Percentiles rank a stretch among this genome's conserved stretches.
These are phyloP conservation scores for Unio delphinus DNA, from an alignment of 2,888 invertebrate genomes.

Conservation along the genomic window DNA sequence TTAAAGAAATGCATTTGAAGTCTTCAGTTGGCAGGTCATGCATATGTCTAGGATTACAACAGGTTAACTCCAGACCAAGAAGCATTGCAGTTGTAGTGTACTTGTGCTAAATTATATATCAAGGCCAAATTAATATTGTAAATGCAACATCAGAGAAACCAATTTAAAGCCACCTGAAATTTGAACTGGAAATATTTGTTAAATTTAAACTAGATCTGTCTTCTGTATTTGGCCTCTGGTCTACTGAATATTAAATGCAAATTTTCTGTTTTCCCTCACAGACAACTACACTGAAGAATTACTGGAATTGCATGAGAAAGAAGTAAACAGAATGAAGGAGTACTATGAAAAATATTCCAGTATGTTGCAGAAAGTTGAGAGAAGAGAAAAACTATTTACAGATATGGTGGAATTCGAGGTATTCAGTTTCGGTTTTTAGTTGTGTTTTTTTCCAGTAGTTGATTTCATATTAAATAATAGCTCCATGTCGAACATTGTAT, in stretches of 20 bases:
- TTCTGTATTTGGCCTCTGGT: background rate
- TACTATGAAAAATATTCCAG: slow-evolving; percentile 67
- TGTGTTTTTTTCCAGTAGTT: background rate
- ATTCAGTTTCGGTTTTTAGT: slow-evolving; percentile 7
- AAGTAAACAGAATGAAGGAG: slow-evolving; percentile 78
- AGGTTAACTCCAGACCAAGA: no score
- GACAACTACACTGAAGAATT: slow-evolving; percentile 86
- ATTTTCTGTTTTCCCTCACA: slow-evolving; percentile 66
- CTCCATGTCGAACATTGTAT: background rate
- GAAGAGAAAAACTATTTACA: slow-evolving; percentile 80
- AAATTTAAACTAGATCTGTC: background rate
- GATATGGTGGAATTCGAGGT: slow-evolving; percentile 83
- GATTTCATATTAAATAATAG: background rate
- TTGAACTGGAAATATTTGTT: no score
- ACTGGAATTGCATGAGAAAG: slow-evolving; percentile 83
- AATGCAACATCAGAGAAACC: no score
- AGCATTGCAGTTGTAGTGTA: no score
- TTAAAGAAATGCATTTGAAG: no score
- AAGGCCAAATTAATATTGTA: no score
- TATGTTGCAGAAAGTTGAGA: slow-evolving; percentile 74
- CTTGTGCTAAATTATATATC: no score
- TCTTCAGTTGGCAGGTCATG: no score
- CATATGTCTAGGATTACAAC: no score
- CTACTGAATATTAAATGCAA: background rate
- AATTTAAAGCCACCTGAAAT: no score